These are phyloP conservation scores for Psilopsiagon aymara DNA, from an alignment of 2,113 vertebrate genomes.

Conservation along the genomic window DNA sequence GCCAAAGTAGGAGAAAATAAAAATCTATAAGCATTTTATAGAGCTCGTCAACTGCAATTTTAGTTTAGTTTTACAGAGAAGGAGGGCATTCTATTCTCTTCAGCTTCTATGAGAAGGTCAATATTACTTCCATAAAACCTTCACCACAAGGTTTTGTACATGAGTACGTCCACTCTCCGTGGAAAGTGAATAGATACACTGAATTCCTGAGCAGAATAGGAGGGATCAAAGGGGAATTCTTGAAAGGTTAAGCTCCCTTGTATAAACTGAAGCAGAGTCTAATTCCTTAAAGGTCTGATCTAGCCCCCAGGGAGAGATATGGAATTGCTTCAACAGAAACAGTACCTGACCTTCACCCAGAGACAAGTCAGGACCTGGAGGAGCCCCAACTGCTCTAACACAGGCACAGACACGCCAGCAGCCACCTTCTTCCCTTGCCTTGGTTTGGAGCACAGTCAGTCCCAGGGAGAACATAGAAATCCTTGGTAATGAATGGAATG, in stretches of 20 bases:
- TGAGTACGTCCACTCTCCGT: background rate
- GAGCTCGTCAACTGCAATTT: slow-evolving; percentile 43
- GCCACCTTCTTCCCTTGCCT: background rate
- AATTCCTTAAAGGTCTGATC: background rate
- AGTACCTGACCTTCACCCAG: background rate
- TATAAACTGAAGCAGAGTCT: background rate
- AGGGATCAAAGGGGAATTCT: background rate
- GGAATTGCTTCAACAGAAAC: background rate
- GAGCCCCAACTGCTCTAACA: background rate
- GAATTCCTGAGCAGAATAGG: background rate
- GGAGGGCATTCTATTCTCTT: background rate
- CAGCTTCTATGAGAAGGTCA: background rate
- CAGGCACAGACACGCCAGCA: background rate
- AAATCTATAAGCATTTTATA: slow-evolving; percentile 57
- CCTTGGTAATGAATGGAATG: accelerated
- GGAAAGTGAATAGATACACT: slow-evolving; percentile 15
- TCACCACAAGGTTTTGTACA: background rate
- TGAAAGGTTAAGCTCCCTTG: background rate
- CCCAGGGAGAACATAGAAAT: background rate
- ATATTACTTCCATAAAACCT: background rate
- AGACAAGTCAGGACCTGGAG: background rate
- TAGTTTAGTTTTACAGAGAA: slow-evolving; percentile 13
- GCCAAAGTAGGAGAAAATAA: background rate
- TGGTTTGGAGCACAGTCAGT: background rate
- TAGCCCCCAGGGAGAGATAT: background rate